Conservation (phyloP, 2,113 vertebrate species). For the Zeus faber region DNA sequence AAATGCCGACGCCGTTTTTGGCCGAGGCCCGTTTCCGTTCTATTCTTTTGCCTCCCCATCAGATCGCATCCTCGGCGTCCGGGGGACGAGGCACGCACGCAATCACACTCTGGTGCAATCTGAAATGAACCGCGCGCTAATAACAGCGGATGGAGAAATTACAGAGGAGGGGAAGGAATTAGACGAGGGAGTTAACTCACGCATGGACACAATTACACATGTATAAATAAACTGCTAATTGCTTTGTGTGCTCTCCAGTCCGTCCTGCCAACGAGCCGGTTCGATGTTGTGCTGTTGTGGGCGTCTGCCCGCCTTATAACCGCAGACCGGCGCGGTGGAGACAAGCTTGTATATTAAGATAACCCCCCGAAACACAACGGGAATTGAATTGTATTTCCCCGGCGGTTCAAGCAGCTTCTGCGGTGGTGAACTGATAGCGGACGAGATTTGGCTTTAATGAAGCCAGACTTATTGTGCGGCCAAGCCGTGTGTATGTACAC, state of each 20-base stretch:
- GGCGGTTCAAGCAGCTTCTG: conserved; percentile 71
- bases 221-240: conserved; percentile 67
- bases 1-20: not conserved
- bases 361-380: conserved; percentile 69
- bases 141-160: conserved; percentile 53
- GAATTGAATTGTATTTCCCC: conserved; percentile 76
- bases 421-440: conserved; percentile 72
- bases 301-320: conserved; percentile 72
- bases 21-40: not conserved
- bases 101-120: conserved; percentile 12
- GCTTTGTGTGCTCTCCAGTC: conserved; percentile 67
- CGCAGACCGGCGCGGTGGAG: conserved; percentile 65
- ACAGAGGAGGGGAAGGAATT: conserved; percentile 21
- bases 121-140: conserved; percentile 46
- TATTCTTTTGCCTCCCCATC: not conserved
- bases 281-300: conserved; percentile 67
- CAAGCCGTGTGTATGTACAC: conserved; percentile 1
- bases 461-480: conserved; percentile 72
- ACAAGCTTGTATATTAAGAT: conserved; percentile 77
- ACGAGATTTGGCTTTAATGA: conserved; percentile 79
- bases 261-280: conserved; percentile 49
- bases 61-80: conserved; percentile 25
- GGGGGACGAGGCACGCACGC: conserved; percentile 16
- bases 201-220: conserved; percentile 12
- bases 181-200: conserved; percentile 32